phyloP scores from a whole-genome alignment of 2,797 vertebrate genomes.

The Lacerta agilis region DNA sequence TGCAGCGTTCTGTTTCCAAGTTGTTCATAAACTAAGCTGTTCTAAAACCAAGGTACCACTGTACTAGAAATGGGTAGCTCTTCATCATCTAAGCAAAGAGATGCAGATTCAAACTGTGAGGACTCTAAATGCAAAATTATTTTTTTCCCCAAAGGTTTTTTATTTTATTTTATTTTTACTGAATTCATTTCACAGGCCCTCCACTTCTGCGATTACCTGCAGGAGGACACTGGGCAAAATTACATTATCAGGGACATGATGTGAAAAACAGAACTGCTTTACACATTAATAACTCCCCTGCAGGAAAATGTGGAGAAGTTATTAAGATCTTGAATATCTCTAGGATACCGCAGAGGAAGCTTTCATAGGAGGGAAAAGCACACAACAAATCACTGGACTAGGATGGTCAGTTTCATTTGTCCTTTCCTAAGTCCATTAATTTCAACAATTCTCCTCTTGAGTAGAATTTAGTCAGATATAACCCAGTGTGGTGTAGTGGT shows the following conservation, averaged over 20 bases:
- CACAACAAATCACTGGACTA: not conserved
- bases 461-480: too few relatives aligned
- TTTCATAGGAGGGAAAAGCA: slow-evolving; percentile 35
- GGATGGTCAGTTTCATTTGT: not conserved
- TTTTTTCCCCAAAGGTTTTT: not conserved
- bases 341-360: not conserved
- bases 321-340: slow-evolving; percentile 45
- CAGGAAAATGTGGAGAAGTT: slow-evolving; percentile 48
- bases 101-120: not conserved
- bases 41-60: too few relatives aligned
- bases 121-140: not conserved
- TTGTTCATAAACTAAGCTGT: too few relatives aligned
- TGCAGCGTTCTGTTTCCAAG: too few relatives aligned
- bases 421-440: too few relatives aligned
- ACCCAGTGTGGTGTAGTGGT: too few relatives aligned
- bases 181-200: slow-evolving; percentile 48
- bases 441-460: too few relatives aligned
- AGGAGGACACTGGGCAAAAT: slow-evolving; percentile 51
- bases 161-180: too few relatives aligned
- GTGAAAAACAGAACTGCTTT: slow-evolving; percentile 18
- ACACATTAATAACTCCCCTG: slow-evolving; percentile 57
- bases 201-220: slow-evolving; percentile 43
- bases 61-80: not conserved
- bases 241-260: not conserved
- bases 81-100: too few relatives aligned